A percentile compares a stretch with the other conserved stretches of the same genome.
These are phyloP conservation scores for Drosophila crucigera DNA, from an alignment of 2,888 invertebrate species.

Conservation along the genomic window DNA sequence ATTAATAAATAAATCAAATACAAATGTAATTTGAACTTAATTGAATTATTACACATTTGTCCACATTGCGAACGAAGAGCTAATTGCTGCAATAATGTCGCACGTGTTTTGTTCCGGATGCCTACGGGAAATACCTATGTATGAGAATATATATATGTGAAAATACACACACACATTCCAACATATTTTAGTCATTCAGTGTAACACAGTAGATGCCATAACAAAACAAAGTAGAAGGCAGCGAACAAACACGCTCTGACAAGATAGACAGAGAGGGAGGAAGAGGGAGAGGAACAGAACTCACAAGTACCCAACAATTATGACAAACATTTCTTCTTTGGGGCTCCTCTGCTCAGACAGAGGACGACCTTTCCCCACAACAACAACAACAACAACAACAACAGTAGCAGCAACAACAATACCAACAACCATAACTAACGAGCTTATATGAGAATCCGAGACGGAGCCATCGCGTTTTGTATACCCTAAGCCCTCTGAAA, in stretches of 20 bases:
- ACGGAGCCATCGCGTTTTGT: constrained; percentile 20
- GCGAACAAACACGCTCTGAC: constrained; percentile 10
- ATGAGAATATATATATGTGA: constrained; percentile 4
- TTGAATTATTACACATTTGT: constrained; percentile 80
- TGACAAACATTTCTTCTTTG: constrained; percentile 72
- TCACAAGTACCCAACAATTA: constrained; percentile 77
- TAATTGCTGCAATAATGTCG: constrained; percentile 79
- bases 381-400: constrained; percentile 17
- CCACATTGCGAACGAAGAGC: constrained; percentile 57
- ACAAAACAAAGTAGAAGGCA: constrained; percentile 43
- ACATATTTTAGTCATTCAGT: constrained; percentile 53
- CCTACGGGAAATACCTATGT: constrained; percentile 32
- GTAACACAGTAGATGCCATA: constrained; percentile 50
- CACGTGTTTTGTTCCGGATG: constrained; percentile 62
- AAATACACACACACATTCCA: constrained; percentile 5
- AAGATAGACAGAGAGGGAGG: not conserved
- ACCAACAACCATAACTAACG: constrained; percentile 67
- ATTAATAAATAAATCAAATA: constrained; percentile 76
- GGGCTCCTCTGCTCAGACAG: constrained; percentile 17
- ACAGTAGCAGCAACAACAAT: constrained; percentile 15
- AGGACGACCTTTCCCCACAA: constrained; percentile 69
- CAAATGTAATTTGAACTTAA: constrained; percentile 74
- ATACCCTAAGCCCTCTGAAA: constrained; percentile 3
- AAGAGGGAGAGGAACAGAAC: not conserved
- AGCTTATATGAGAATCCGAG: constrained; percentile 59